A percentile compares a stretch with the other conserved stretches of the same genome.
phyloP scores from a whole-genome alignment of 2,797 vertebrate genomes.

The Crocidura indochinensis region DNA sequence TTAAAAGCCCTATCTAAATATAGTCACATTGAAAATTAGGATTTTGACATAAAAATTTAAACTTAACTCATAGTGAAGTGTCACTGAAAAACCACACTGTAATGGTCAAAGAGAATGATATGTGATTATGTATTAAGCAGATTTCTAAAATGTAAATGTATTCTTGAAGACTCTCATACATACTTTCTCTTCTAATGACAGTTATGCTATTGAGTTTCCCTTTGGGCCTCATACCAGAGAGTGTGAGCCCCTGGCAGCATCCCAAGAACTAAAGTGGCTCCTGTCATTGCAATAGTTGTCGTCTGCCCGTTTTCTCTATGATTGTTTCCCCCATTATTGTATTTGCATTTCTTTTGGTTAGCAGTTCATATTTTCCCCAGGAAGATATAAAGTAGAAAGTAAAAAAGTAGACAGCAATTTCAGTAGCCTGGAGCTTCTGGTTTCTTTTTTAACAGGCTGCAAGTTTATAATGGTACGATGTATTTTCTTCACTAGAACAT shows the following conservation, averaged over 20 bases:
- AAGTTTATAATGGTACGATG: constrained; percentile 2
- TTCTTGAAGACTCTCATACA: neutral
- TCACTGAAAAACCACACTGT: neutral
- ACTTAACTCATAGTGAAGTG: constrained; percentile 27
- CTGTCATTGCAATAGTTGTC: neutral
- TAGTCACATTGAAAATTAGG: neutral
- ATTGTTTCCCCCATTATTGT: neutral
- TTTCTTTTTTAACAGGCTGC: constrained; percentile 50
- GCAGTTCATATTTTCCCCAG: neutral
- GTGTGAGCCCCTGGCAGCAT: neutral
- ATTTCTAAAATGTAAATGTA: constrained; percentile 41
- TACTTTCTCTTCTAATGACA: constrained; percentile 6
- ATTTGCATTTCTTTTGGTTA: constrained; percentile 29
- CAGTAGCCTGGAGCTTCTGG: neutral
- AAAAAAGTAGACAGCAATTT: constrained; percentile 42
- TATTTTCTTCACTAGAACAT: constrained; percentile 27
- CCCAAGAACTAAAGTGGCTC: neutral
- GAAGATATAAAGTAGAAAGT: constrained; percentile 40
- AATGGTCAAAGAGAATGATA: constrained; percentile 2
- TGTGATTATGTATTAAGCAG: neutral
- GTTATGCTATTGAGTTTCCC: constrained; percentile 22
- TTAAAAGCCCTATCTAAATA: neutral
- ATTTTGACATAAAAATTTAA: constrained; percentile 20
- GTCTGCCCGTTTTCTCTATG: neutral
- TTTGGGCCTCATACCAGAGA: neutral